Percentiles rank a stretch among this genome's conserved stretches.
phyloP scores from a whole-genome alignment of 2,797 vertebrate species.

The Poecilia gillii region DNA sequence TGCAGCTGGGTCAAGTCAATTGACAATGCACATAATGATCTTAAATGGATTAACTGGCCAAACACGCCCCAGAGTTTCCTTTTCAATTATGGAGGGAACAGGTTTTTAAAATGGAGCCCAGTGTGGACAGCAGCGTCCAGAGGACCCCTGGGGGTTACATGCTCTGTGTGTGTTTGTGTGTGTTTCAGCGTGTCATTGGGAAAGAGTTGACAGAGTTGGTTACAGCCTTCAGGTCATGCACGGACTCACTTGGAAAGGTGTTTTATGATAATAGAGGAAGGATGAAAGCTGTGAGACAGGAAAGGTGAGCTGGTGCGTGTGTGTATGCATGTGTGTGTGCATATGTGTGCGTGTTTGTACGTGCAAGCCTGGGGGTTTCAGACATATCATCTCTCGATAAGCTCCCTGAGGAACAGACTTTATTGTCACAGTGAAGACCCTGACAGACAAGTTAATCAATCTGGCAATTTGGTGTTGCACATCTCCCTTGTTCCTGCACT shows the following conservation, averaged over 20 bases:
- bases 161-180: conserved; percentile 21
- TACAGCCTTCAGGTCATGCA: conserved; percentile 42
- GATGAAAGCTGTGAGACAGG: conserved; percentile 30
- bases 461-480: conserved; percentile 77
- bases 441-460: conserved; percentile 85
- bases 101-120: conserved; percentile 73
- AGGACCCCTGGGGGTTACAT: conserved; percentile 63
- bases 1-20: conserved; percentile 80
- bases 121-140: conserved; percentile 57
- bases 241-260: conserved; percentile 38
- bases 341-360: conserved; percentile 26
- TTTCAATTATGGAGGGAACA: conserved; percentile 83
- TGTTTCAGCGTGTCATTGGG: conserved; percentile 18
- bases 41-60: conserved; percentile 84
- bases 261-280: conserved; percentile 43
- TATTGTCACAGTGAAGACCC: conserved; percentile 77
- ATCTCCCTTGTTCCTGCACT: conserved; percentile 50
- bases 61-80: conserved; percentile 77
- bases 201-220: background rate
- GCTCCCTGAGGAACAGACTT: conserved; percentile 78
- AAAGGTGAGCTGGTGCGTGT: conserved; percentile 23
- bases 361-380: conserved; percentile 51
- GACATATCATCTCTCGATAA: conserved; percentile 77
- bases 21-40: conserved; percentile 83
- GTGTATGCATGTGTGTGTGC: conserved; percentile 8